phyloP scores from a whole-genome alignment of 2,113 vertebrate species.

The Tragulus kanchil region DNA sequence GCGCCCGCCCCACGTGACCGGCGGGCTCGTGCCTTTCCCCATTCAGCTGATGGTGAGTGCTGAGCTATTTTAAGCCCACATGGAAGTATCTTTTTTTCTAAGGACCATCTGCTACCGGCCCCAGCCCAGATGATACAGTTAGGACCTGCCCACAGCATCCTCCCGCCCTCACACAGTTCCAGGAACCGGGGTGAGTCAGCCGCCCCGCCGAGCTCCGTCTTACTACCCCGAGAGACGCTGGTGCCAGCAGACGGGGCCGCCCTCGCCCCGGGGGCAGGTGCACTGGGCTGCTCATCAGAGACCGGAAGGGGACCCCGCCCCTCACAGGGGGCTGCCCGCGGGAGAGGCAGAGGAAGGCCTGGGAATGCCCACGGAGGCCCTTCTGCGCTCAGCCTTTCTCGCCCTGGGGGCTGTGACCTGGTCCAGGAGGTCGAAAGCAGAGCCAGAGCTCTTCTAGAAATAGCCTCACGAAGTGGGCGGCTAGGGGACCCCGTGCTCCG shows the following conservation, averaged over 20 bases:
- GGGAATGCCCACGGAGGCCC: fast-evolving
- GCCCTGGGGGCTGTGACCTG: fast-evolving
- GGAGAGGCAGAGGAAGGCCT: background rate
- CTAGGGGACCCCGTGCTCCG: background rate
- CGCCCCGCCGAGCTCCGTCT: constrained; percentile 89
- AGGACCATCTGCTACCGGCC: constrained; percentile 95
- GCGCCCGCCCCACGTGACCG: constrained; percentile 85
- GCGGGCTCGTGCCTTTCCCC: constrained; percentile 88
- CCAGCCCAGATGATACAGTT: constrained; percentile 95
- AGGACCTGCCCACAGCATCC: constrained; percentile 92
- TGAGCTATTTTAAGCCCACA: constrained; percentile 90
- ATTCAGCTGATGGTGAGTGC: constrained; percentile 90
- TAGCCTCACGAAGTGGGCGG: background rate
- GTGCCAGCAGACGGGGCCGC: constrained; percentile 80
- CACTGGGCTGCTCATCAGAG: background rate
- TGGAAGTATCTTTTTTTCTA: constrained; percentile 89
- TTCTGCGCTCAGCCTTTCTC: background rate
- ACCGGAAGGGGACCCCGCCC: background rate
- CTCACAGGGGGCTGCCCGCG: background rate
- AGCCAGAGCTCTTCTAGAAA: background rate
- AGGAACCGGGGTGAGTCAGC: constrained; percentile 92
- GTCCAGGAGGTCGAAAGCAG: background rate
- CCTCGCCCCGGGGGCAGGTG: constrained; percentile 75
- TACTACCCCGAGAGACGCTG: constrained; percentile 79
- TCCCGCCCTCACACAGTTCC: constrained; percentile 91